Conservation (phyloP, 2,797 vertebrate genomes). For the Apodemus agrarius region DNA sequence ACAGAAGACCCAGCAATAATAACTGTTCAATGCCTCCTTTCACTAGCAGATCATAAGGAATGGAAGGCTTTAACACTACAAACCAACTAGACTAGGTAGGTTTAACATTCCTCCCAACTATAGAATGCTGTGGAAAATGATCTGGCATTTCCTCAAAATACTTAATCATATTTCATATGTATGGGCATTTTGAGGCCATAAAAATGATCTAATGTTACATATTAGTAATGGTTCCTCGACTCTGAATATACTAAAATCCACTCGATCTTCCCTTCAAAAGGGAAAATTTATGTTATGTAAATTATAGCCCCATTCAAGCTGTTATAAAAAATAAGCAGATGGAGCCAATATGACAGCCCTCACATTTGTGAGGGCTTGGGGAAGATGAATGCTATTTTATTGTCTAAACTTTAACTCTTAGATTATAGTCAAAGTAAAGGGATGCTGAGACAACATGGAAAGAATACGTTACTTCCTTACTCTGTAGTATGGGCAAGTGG, state of each 20-base stretch:
- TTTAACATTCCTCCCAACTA: not conserved
- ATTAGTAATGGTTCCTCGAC: not conserved
- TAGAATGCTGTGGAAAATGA: not conserved
- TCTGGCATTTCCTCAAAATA: not conserved
- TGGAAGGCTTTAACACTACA: too few relatives aligned
- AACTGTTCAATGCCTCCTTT: not conserved
- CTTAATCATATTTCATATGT: not conserved
- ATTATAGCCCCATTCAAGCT: not conserved
- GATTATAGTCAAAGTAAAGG: not conserved
- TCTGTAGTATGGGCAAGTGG: not conserved
- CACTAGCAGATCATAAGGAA: too few relatives aligned
- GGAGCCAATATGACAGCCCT: not conserved
- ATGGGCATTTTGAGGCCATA: not conserved
- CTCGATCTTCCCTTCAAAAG: not conserved
- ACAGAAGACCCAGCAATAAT: too few relatives aligned
- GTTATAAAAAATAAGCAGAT: not conserved
- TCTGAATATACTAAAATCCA: not conserved
- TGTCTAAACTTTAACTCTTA: not conserved
- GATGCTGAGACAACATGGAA: not conserved
- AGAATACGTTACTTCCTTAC: not conserved
- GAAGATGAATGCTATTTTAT: not conserved
- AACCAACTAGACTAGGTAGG: not conserved
- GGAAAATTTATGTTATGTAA: not conserved
- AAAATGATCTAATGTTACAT: not conserved
- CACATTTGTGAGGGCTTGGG: not conserved